A percentile compares a stretch with the other conserved stretches of the same genome.
Conservation (phyloP, 2,797 vertebrate genomes). For the Centroberyx gerrardi region DNA sequence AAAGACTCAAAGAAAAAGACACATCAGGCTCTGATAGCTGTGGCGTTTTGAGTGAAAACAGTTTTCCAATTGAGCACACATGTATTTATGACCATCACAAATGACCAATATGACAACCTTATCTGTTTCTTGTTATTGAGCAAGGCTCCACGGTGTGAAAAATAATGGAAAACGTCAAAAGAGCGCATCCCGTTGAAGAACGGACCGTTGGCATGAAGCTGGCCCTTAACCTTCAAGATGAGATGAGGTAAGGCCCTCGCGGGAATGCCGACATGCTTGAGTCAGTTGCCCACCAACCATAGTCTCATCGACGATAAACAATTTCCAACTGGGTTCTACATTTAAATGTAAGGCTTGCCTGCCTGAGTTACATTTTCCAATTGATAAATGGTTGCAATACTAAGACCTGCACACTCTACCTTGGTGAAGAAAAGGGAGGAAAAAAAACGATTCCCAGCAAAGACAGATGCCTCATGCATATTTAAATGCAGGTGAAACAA, state of each 20-base stretch:
- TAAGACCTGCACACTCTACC: slow-evolving; percentile 32
- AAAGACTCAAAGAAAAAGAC: neutral
- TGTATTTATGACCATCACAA: neutral
- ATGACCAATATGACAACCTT: neutral
- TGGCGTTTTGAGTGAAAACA: too few relatives aligned
- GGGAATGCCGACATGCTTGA: slow-evolving; percentile 24
- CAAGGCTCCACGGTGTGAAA: neutral
- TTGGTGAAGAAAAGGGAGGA: slow-evolving; percentile 13
- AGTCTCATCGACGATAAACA: slow-evolving; percentile 26
- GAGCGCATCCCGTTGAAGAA: neutral
- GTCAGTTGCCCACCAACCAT: neutral
- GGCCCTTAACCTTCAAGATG: slow-evolving; percentile 32
- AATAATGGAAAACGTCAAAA: slow-evolving; percentile 9
- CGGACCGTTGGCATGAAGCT: neutral
- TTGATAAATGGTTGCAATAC: slow-evolving; percentile 54
- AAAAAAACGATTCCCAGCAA: slow-evolving; percentile 31
- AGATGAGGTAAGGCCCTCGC: slow-evolving; percentile 16
- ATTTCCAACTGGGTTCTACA: slow-evolving; percentile 19
- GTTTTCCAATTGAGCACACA: too few relatives aligned
- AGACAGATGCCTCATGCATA: slow-evolving; percentile 73
- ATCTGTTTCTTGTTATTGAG: neutral
- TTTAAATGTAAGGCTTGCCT: slow-evolving; percentile 24
- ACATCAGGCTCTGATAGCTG: too few relatives aligned
- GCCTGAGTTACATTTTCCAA: slow-evolving; percentile 31
- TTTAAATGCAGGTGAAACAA: slow-evolving; percentile 57